phyloP scores from a whole-genome alignment of 2,888 invertebrate genomes.

The Coecobrya sp. region DNA sequence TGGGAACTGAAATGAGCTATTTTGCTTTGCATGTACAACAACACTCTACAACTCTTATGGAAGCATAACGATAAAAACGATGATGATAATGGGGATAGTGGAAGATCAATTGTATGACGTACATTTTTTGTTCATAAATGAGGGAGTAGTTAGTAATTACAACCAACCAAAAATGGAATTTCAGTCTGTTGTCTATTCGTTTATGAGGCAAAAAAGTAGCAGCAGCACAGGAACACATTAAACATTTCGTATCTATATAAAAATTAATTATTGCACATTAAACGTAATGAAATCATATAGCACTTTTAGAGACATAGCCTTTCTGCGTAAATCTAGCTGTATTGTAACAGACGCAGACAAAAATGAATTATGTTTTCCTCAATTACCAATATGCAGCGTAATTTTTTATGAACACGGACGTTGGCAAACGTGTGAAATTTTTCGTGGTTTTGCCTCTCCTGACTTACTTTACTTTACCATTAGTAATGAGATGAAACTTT shows the following conservation, averaged over 20 bases:
- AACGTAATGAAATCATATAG: neutral
- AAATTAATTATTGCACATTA: neutral
- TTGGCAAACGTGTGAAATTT: conserved; percentile 22
- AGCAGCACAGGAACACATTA: neutral
- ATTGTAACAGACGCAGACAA: neutral
- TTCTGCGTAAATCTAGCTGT: neutral
- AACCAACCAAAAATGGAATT: neutral
- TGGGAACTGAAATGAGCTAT: conserved; percentile 30
- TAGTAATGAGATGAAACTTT: neutral
- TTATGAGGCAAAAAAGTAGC: neutral
- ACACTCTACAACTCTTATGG: neutral
- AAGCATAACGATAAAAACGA: neutral
- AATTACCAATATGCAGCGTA: neutral
- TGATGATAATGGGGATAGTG: neutral
- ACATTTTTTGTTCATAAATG: neutral
- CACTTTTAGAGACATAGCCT: neutral
- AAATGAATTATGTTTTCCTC: neutral
- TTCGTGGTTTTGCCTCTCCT: neutral
- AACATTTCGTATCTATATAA: neutral
- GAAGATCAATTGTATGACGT: conserved; percentile 16
- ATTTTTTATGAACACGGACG: conserved; percentile 12
- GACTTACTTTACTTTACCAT: neutral
- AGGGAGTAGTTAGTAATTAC: neutral
- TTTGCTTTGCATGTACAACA: conserved; percentile 9
- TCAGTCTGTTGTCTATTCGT: neutral